Conservation (phyloP, 2,113 vertebrate species). For the Trogon surrucura region DNA sequence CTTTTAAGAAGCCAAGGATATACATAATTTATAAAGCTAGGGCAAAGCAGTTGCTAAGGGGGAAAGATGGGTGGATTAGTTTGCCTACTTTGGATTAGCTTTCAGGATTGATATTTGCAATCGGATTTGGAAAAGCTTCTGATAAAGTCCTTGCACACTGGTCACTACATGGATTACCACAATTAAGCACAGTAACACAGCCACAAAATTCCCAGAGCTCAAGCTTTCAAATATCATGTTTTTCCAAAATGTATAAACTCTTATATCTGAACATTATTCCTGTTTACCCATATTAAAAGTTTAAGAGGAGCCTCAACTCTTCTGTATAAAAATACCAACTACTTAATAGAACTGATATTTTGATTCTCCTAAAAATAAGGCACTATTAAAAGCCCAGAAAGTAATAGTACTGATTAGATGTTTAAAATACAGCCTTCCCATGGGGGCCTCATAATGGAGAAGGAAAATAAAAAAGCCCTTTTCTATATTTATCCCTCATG, state of each 20-base stretch:
- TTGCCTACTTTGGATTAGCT: not conserved
- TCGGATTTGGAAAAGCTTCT: not conserved
- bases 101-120: not conserved
- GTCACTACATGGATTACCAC: not conserved
- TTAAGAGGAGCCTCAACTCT: not conserved
- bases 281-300: not conserved
- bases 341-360: not conserved
- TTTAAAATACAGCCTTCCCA: not conserved
- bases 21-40: not conserved
- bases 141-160: not conserved
- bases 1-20: not conserved
- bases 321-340: not conserved
- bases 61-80: not conserved
- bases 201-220: not conserved
- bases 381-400: not conserved
- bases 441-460: not conserved
- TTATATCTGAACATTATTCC: not conserved
- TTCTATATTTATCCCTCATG: not conserved
- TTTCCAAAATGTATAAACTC: not conserved
- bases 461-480: not conserved
- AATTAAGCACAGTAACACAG: not conserved
- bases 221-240: not conserved
- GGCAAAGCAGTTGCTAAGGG: not conserved
- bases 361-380: not conserved
- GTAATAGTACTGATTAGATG: not conserved